Evolutionary conservation across 2,113 vertebrate species (phyloP).

Genomic region (Charina bottae): DNA sequence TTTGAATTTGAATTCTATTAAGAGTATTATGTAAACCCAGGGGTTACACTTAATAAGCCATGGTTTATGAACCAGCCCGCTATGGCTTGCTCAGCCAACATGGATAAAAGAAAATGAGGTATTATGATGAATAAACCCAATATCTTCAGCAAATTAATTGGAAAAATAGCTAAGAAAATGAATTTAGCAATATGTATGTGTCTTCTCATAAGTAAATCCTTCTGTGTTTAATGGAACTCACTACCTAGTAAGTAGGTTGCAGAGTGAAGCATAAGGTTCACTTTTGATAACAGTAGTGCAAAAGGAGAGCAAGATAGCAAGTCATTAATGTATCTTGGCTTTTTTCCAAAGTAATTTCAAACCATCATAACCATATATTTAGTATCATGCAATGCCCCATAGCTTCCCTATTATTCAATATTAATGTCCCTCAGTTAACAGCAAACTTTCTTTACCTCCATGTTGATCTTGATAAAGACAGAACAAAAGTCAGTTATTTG

Average conservation of each 20-base stretch:
- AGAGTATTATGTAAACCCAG: neutral
- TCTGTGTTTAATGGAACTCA: neutral
- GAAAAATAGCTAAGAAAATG: neutral
- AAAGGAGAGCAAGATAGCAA: neutral
- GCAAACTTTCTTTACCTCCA: neutral
- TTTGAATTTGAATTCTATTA: too few relatives aligned
- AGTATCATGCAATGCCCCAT: neutral
- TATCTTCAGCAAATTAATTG: neutral
- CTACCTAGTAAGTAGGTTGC: neutral
- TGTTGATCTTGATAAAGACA: neutral
- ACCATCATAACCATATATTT: neutral
- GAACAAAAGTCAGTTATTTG: neutral
- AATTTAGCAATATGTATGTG: neutral
- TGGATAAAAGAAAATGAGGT: neutral
- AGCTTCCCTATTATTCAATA: neutral
- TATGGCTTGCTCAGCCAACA: neutral
- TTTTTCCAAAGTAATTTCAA: neutral
- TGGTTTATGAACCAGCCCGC: too few relatives aligned
- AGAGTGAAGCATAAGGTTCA: neutral
- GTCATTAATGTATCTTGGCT: neutral
- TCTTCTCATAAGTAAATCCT: neutral
- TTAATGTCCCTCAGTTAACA: neutral
- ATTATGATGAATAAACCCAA: neutral
- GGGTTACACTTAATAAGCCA: neutral
- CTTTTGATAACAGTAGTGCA: neutral